Base-by-base conservation (phyloP, 2,888 invertebrate genomes). In the Psylliodes chrysocephalus region DNA sequence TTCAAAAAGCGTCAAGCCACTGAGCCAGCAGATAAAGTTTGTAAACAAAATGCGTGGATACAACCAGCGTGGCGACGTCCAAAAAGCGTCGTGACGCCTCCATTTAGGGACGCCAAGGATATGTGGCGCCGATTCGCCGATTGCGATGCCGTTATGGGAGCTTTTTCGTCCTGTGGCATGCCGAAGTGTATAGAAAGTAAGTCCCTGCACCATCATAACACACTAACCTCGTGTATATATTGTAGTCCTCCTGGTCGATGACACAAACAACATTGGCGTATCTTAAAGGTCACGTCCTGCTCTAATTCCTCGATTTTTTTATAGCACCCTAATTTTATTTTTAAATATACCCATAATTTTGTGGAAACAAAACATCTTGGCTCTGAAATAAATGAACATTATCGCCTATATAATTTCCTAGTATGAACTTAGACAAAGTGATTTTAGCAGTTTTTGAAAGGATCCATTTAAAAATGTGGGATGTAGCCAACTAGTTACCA, bases 101-200 rank as follows among this genome's bases (percentile, higher is more conserved):
- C 46, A 15, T 38, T 33, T 53, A 22, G 35, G 47, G 62, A 66
- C 69, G 69, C 67, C 69, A 67, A 72, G 66, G 67, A 70, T 64
- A 60, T 62, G 70, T 71, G 72, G 72, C 71, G 72, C 72, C 72
- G 65, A 35, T 46, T 66, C 56, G 8, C 10, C 46, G 3, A 46
- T 44, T 46, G 22, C n/a, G 22, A 8, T 17, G n/a, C 17, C 10
- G 17, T 7, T 40, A 1, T 44, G n/a, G 64, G 10, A 55, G 56
- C 61, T 53, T 55, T 60, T 64, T 60, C 64, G 44, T 46, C 52
- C 59, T 60, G 49, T 46, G 19, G 33, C 22, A 22, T 4, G 33
- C 14, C 15, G 17, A 10, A 42, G 17, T 28, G 47, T 53, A 33
- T 56, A 49, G 53, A 56, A 55, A 53, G 63, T 49, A 52, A n/a